Percentiles rank a stretch among this genome's conserved stretches.
These are phyloP conservation scores for Prunella strophiata DNA, from an alignment of 2,797 vertebrate genomes.

Conservation along the genomic window DNA sequence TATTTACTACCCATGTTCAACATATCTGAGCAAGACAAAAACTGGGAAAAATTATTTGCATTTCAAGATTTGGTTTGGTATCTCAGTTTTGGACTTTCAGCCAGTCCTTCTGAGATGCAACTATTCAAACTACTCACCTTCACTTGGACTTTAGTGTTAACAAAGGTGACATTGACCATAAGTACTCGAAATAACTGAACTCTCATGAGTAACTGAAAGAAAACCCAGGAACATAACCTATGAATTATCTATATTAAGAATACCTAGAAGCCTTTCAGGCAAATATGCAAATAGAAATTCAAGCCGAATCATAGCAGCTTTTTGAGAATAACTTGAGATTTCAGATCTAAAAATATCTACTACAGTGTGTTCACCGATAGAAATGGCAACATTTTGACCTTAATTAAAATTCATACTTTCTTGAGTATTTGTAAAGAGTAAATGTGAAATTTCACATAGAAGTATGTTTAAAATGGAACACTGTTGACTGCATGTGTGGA, in stretches of 20 bases:
- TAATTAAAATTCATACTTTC: conserved; percentile 2
- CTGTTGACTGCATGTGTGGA: background rate
- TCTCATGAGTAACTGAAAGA: background rate
- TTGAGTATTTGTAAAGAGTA: background rate
- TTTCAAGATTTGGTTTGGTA: background rate
- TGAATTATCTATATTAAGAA: background rate
- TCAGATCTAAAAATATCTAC: background rate
- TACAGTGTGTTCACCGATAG: background rate
- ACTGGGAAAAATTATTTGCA: background rate
- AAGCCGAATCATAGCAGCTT: background rate
- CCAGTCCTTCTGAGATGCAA: background rate
- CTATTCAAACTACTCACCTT: background rate
- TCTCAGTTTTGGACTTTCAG: background rate
- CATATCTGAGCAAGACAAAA: background rate
- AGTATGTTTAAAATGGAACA: background rate
- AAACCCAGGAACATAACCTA: background rate
- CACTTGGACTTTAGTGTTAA: background rate
- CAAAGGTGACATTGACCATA: background rate
- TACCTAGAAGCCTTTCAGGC: background rate
- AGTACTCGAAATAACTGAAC: background rate
- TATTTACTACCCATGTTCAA: background rate
- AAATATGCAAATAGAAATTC: background rate
- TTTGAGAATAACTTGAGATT: conserved; percentile 32
- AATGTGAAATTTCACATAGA: background rate
- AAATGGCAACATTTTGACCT: background rate